Evolutionary conservation across 2,797 vertebrate species (phyloP).

Genomic region (Xiphorhynchus erythropygius): DNA sequence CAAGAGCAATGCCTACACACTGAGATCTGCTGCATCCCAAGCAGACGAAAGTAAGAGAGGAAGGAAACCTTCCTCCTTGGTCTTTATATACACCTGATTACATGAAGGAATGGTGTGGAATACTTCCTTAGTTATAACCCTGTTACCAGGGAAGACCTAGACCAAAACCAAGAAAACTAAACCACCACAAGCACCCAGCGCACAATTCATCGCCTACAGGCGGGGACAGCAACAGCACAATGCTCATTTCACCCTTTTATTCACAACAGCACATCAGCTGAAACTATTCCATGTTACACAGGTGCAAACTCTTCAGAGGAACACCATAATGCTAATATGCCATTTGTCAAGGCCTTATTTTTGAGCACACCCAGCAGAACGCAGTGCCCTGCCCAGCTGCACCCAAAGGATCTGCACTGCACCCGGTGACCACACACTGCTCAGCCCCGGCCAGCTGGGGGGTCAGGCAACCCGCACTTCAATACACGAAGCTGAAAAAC

Average conservation of each 20-base stretch:
- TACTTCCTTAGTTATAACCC: no score
- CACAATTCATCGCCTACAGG: no score
- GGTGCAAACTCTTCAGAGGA: neutral
- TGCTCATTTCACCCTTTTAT: neutral
- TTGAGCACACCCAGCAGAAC: neutral
- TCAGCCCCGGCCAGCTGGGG: neutral
- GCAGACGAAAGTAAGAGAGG: no score
- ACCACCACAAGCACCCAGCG: no score
- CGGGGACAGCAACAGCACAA: neutral
- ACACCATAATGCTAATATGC: accelerated
- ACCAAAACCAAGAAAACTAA: no score
- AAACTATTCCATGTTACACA: no score
- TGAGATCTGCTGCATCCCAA: no score
- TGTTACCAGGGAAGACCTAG: no score
- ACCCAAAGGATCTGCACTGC: neutral
- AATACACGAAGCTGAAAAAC: neutral
- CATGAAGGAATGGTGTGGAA: no score
- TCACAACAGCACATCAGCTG: neutral
- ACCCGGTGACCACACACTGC: neutral
- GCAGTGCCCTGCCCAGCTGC: neutral
- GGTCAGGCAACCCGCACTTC: neutral
- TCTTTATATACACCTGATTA: no score
- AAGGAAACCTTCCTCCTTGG: no score
- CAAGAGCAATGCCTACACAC: no score
- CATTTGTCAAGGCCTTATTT: neutral